phyloP scores from a whole-genome alignment of 2,888 invertebrate genomes.

The Sesia apiformis region DNA sequence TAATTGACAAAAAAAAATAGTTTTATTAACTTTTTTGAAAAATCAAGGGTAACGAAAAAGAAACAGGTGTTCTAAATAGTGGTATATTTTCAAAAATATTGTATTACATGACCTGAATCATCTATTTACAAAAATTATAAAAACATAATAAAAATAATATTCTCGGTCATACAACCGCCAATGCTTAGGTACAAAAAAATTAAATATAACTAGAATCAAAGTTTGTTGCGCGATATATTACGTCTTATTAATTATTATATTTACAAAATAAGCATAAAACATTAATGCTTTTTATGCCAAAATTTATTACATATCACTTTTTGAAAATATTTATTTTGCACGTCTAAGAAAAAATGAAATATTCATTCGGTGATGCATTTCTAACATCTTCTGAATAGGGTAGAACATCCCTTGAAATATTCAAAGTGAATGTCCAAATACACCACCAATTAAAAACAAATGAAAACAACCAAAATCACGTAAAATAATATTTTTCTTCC shows the following conservation, averaged over 20 bases:
- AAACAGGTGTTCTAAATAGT: conserved; percentile 56
- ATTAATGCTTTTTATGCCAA: conserved; percentile 1
- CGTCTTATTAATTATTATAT: conserved; percentile 14
- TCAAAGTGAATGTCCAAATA: background rate
- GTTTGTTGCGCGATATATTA: conserved; percentile 16
- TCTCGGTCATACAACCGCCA: conserved; percentile 34
- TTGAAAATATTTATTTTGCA: background rate
- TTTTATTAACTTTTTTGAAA: too few species aligned
- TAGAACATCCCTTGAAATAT: background rate
- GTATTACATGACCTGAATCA: conserved; percentile 71
- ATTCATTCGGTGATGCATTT: too few species aligned
- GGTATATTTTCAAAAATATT: conserved; percentile 74
- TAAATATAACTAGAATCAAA: conserved; percentile 21
- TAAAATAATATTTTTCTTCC: conserved; percentile 1
- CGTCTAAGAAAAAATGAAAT: too few species aligned
- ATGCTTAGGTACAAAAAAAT: conserved; percentile 27
- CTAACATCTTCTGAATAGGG: too few species aligned
- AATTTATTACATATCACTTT: background rate
- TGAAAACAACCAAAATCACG: background rate
- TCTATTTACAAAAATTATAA: conserved; percentile 67
- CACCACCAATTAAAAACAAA: background rate
- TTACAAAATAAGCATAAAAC: conserved; percentile 18
- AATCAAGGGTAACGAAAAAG: conserved; percentile 13
- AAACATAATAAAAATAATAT: conserved; percentile 48
- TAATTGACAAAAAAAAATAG: too few species aligned